These are phyloP conservation scores for Cebuella pygmaea DNA, from an alignment of 2,797 vertebrate species.

Conservation along the genomic window DNA sequence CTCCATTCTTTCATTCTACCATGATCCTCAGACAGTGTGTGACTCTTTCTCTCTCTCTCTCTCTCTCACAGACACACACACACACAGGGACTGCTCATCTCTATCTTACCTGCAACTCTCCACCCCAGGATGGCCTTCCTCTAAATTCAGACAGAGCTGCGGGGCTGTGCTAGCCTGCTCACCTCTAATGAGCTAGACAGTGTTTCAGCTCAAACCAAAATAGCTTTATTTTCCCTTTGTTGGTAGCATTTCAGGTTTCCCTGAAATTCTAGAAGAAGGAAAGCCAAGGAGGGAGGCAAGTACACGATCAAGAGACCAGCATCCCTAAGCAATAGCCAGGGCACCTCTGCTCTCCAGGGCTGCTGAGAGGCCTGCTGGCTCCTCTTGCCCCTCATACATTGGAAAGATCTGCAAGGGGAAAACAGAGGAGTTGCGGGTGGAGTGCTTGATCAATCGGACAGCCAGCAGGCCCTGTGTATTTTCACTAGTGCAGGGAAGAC, in stretches of 20 bases:
- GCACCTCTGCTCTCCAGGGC: background rate
- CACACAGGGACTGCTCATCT: background rate
- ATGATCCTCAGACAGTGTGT: background rate
- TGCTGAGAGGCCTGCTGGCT: background rate
- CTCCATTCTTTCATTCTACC: background rate
- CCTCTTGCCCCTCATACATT: background rate
- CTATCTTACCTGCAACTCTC: background rate
- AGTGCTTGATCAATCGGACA: background rate
- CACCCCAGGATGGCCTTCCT: background rate
- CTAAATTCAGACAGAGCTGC: background rate
- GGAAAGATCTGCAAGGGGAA: rapidly evolving
- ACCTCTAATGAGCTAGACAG: background rate
- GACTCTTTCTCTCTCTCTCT: background rate
- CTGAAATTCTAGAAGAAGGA: background rate
- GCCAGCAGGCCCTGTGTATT: background rate
- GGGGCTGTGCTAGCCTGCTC: background rate
- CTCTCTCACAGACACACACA: too few relatives aligned
- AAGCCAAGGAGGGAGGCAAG: background rate
- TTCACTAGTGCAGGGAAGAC: background rate
- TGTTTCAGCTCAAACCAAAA: background rate
- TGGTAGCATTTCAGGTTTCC: background rate
- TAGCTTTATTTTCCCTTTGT: background rate
- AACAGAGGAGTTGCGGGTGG: too few relatives aligned
- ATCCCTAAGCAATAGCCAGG: background rate
- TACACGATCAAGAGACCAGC: background rate